phyloP scores from a whole-genome alignment of 35 echinoderm and acorn worm species.

The Ophioderma brevispina region DNA sequence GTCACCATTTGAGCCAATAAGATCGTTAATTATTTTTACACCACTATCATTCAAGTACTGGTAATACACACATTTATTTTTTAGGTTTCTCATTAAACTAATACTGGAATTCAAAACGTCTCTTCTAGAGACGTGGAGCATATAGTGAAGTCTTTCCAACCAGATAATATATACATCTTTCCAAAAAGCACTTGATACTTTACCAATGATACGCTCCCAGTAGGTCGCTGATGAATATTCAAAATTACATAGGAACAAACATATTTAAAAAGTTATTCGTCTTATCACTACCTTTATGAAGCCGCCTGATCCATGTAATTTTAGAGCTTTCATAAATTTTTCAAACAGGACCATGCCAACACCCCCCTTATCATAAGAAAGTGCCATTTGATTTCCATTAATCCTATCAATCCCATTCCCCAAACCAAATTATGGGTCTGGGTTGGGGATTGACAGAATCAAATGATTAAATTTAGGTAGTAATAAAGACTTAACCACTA shows the following conservation, averaged over 20 bases:
- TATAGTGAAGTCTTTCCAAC: too few species aligned
- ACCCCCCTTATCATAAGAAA: neutral
- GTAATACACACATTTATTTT: too few species aligned
- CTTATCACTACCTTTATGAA: neutral
- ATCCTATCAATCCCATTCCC: neutral
- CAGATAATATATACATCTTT: neutral
- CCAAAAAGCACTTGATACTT: neutral
- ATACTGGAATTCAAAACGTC: too few species aligned
- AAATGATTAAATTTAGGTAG: neutral
- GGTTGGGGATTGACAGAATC: neutral
- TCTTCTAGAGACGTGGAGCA: too few species aligned
- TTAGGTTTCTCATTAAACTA: too few species aligned
- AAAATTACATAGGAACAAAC: neutral
- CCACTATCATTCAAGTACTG: neutral
- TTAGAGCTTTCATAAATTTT: neutral
- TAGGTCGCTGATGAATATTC: neutral
- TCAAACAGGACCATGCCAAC: neutral
- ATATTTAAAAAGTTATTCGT: neutral
- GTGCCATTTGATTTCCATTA: neutral
- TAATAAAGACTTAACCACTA: neutral
- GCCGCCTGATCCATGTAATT: neutral
- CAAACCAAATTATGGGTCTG: neutral
- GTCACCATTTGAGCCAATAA: neutral
- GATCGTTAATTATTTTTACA: neutral
- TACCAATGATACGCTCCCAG: neutral